Evolutionary conservation across 2,797 vertebrate genomes (phyloP).

Genomic region (Siniperca scherzeri): DNA sequence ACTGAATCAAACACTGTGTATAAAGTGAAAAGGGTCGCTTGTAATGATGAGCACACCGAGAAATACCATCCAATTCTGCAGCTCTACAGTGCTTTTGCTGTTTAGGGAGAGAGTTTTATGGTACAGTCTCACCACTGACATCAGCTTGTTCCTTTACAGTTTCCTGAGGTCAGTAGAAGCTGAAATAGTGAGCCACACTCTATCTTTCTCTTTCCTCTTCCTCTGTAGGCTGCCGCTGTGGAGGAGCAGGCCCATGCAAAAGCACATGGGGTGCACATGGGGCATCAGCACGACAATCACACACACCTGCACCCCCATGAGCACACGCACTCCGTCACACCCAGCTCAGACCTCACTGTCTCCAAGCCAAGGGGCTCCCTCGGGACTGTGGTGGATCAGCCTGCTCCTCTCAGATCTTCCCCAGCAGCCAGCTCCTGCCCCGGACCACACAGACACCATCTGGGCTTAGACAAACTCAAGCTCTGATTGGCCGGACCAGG

Average conservation of each 20-base stretch:
- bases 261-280: constrained; percentile 37
- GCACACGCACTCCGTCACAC: constrained; percentile 48
- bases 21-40: background rate
- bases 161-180: background rate
- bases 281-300: constrained; percentile 65
- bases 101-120: background rate
- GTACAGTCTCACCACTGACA: background rate
- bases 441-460: constrained; percentile 57
- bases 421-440: constrained; percentile 72
- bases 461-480: constrained; percentile 49
- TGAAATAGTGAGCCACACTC: background rate
- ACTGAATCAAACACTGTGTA: background rate
- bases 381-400: constrained; percentile 60
- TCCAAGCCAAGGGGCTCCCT: constrained; percentile 19
- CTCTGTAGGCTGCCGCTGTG: constrained; percentile 51
- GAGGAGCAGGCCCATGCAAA: constrained; percentile 44
- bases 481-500: constrained; percentile 55
- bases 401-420: constrained; percentile 54
- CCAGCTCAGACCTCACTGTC: constrained; percentile 1
- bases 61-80: background rate
- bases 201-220: background rate
- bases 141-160: background rate
- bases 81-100: background rate
- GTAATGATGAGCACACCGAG: background rate
- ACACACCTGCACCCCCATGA: constrained; percentile 72